A percentile compares a stretch with the other conserved stretches of the same genome.
phyloP scores from a whole-genome alignment of 2,888 invertebrate species.

The Merodon equestris region DNA sequence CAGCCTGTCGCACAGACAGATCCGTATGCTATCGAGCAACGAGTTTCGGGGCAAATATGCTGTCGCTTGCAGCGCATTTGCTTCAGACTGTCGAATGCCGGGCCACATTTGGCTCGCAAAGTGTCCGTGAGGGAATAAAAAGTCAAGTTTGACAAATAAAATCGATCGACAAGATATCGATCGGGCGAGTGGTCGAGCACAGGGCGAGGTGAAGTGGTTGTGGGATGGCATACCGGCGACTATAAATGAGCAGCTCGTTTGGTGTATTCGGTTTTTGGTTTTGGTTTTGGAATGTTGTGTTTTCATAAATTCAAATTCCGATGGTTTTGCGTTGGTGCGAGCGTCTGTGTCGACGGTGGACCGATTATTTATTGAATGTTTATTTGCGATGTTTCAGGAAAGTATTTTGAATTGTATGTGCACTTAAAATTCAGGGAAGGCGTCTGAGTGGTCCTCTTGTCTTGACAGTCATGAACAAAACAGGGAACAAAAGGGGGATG shows the following conservation, averaged over 20 bases:
- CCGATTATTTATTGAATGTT: conserved; percentile 68
- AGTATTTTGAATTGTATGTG: conserved; percentile 50
- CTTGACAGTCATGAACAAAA: neutral
- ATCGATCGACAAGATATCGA: conserved; percentile 54
- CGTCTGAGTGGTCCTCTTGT: conserved; percentile 47
- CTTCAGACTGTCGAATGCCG: conserved; percentile 32
- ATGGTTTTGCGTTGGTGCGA: conserved; percentile 37
- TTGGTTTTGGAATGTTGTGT: conserved; percentile 60
- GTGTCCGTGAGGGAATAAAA: conserved; percentile 41
- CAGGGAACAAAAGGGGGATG: too few relatives aligned
- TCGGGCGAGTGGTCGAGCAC: conserved; percentile 22
- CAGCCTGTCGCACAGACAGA: conserved; percentile 56
- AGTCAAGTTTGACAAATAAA: conserved; percentile 58
- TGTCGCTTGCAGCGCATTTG: conserved; percentile 20
- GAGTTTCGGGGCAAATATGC: conserved; percentile 33
- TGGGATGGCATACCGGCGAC: conserved; percentile 36
- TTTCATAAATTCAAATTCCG: conserved; percentile 67
- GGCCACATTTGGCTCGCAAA: conserved; percentile 39
- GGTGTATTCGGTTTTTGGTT: conserved; percentile 31
- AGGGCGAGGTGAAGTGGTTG: neutral
- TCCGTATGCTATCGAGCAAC: conserved; percentile 39
- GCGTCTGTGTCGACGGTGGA: conserved; percentile 36
- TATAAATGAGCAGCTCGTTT: conserved; percentile 47
- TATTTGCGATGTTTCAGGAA: conserved; percentile 62
- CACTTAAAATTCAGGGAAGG: conserved; percentile 62